Base-by-base conservation (phyloP, 2,113 vertebrate genomes). In the Mesembrinibis cayennensis region DNA sequence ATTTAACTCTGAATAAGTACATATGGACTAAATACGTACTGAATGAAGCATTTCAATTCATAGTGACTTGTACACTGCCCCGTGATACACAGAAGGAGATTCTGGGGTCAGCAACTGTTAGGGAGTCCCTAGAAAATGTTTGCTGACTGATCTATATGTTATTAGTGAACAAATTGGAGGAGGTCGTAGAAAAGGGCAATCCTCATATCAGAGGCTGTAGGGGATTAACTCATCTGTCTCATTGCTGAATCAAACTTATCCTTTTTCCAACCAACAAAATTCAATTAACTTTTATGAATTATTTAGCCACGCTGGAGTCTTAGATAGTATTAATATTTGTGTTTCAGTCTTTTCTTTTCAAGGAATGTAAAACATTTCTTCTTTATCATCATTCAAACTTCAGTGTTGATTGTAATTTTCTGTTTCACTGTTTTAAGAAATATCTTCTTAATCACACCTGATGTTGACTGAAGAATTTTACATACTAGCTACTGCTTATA, bases 211-310 rank as follows among this genome's bases (percentile, higher is more conserved):
- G 69, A 80, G 79, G 32, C 70, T 82, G 80, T 79, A 66, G 42
- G 70, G 71, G 47, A 94, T 89, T 91, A 91, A 72, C 74, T 85
- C 82, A 56, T 93, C 74, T 82, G 59, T 45, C 83, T 95, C 61
- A 45, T 15, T 58, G 84, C 69, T 45, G 44, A 70, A 77, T 96
- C 85, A 90, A 72, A 92, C 59, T 70, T 27, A 67, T 17, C 34
- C 56, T 50, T 72, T 78, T 67, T 50, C 66, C 74, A 73, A 78
- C 55, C 88, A 97, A 95, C 72, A 87, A 94, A 96, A 85, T 96
- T 95, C 91, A 96, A 87, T 96, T 96, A 96, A 84, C 83, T 95
- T 71, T 21, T 79, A 89, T 87, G 61, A 96, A 96, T 95, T 94
- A 94, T 96, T 96, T 94, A 96, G 38, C 65, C 50, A 59, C 61